Evolutionary conservation across 2,797 vertebrate species (phyloP).

Genomic region (Hippopotamyrus pictus): DNA sequence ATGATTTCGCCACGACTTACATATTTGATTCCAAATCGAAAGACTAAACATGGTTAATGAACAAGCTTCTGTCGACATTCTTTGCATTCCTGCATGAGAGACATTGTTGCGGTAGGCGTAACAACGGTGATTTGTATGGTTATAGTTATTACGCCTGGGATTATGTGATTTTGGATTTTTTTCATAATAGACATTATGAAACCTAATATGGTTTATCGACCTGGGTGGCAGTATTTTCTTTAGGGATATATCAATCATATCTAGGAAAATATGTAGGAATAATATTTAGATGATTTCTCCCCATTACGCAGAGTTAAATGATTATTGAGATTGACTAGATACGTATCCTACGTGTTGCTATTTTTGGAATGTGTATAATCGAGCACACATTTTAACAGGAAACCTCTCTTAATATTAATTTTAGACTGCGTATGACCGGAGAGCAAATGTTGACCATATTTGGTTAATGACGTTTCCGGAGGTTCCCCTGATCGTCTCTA

Average conservation of each 20-base stretch:
- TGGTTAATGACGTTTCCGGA: conserved; percentile 58
- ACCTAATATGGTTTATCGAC: not conserved
- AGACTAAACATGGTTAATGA: not conserved
- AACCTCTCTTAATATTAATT: not conserved
- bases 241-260: not conserved
- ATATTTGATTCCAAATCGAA: not conserved
- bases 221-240: not conserved
- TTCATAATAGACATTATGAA: not conserved
- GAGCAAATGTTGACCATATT: conserved; percentile 30
- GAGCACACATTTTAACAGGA: not conserved
- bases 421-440: conserved; percentile 23
- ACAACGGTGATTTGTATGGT: not conserved
- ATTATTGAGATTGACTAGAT: not conserved
- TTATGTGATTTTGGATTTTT: not conserved
- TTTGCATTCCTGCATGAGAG: conserved; percentile 27
- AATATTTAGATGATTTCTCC: not conserved
- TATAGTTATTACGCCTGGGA: not conserved
- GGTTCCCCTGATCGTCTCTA: conserved; percentile 49
- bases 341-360: not conserved
- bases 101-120: not conserved
- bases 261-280: not conserved
- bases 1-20: not conserved
- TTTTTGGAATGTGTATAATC: not conserved
- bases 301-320: not conserved
- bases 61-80: conserved; percentile 31